phyloP scores from a whole-genome alignment of 2,888 invertebrate genomes.

The Melanchra persicariae region DNA sequence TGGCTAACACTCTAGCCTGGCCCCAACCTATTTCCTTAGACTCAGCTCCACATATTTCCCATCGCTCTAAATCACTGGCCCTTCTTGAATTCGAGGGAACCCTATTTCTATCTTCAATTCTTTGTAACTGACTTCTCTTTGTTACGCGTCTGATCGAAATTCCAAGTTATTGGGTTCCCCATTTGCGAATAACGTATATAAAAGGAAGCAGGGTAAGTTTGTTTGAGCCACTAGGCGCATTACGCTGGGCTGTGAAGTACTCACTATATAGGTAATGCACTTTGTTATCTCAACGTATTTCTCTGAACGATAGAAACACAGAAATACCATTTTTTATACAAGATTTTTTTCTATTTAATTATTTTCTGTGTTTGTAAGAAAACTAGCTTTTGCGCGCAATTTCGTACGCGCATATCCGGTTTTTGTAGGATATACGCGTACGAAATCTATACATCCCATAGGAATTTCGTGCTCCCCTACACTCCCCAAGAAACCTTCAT shows the following conservation, averaged over 20 bases:
- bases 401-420: too few species aligned
- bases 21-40: conserved; percentile 15
- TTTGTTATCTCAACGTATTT: neutral
- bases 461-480: too few species aligned
- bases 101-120: conserved; percentile 42
- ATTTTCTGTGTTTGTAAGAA: neutral
- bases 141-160: conserved; percentile 47
- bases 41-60: conserved; percentile 25
- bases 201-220: conserved; percentile 20
- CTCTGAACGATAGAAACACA: conserved; percentile 5
- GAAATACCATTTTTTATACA: neutral
- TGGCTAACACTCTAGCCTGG: neutral
- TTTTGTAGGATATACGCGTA: too few species aligned
- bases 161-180: conserved; percentile 42
- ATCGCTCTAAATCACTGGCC: conserved; percentile 43
- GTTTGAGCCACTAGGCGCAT: conserved; percentile 19
- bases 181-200: conserved; percentile 37
- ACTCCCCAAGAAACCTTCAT: too few species aligned
- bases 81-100: conserved; percentile 22
- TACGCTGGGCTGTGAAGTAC: neutral
- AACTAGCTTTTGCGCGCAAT: too few species aligned
- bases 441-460: too few species aligned
- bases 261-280: conserved; percentile 22
- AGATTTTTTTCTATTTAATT: neutral
- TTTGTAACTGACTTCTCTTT: conserved; percentile 47